A percentile compares a stretch with the other conserved stretches of the same genome.
phyloP scores from a whole-genome alignment of 2,888 invertebrate genomes.

The Stramonita haemastoma region DNA sequence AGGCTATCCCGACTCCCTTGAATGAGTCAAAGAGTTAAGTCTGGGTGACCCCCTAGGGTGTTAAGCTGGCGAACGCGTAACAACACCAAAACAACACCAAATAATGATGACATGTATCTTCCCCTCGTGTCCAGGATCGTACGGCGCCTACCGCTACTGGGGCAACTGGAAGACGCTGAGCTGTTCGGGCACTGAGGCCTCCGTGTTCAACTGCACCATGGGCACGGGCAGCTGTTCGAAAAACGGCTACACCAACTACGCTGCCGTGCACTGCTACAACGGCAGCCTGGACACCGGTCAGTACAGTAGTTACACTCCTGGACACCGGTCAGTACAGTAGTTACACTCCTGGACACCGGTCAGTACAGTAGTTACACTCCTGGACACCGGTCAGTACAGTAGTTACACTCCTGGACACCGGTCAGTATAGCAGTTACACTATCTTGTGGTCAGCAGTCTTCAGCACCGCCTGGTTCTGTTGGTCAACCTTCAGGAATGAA shows the following conservation, averaged over 20 bases:
- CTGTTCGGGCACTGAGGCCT: slow-evolving; percentile 65
- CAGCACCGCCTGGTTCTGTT: too few species aligned
- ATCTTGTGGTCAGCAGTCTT: too few species aligned
- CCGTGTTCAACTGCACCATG: slow-evolving; percentile 50
- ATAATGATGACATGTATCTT: too few species aligned
- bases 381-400: slow-evolving; percentile 54
- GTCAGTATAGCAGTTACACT: slow-evolving; percentile 47
- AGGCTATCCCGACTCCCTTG: too few species aligned
- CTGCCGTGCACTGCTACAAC: slow-evolving; percentile 63
- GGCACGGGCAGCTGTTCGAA: slow-evolving; percentile 48
- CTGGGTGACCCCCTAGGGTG: too few species aligned
- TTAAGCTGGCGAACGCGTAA: too few species aligned
- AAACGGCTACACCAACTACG: slow-evolving; percentile 61
- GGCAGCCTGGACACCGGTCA: slow-evolving; percentile 53
- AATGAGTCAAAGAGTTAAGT: too few species aligned
- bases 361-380: too few species aligned
- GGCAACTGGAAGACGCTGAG: slow-evolving; percentile 59
- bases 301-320: slow-evolving; percentile 32
- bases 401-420: slow-evolving; percentile 52
- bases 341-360: slow-evolving; percentile 57
- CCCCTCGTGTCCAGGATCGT: slow-evolving; percentile 52
- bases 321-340: slow-evolving; percentile 54
- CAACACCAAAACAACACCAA: too few species aligned
- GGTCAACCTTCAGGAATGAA: too few species aligned
- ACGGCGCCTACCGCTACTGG: slow-evolving; percentile 58